phyloP scores from a whole-genome alignment of 1,140 invertebrate species.

The Lucilia cuprina region DNA sequence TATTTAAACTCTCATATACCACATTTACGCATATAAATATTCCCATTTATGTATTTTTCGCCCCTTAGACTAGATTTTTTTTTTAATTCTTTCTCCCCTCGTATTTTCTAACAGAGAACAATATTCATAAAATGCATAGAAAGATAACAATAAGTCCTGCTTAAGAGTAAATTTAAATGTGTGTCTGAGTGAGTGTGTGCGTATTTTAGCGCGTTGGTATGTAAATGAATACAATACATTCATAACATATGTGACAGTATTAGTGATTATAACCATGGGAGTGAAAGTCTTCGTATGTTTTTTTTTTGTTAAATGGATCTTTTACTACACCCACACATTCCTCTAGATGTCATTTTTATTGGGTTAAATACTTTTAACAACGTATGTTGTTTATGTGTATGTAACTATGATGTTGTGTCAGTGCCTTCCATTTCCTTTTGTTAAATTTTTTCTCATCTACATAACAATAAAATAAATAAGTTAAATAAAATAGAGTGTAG shows the following conservation, averaged over 20 bases:
- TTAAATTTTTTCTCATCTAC: constrained; percentile 53
- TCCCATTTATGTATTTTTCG: background rate
- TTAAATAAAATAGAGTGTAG: constrained; percentile 32
- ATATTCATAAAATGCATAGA: constrained; percentile 62
- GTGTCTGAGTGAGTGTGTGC: background rate
- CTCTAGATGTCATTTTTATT: background rate
- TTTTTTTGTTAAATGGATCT: background rate
- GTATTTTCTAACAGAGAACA: constrained; percentile 40
- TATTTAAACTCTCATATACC: too few relatives aligned
- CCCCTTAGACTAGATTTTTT: background rate
- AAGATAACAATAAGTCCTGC: constrained; percentile 62
- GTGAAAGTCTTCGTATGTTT: background rate
- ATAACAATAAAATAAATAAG: constrained; percentile 61
- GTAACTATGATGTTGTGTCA: background rate
- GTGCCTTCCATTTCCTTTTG: background rate
- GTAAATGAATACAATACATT: constrained; percentile 41
- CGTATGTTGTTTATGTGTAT: background rate
- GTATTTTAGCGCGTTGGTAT: constrained; percentile 35
- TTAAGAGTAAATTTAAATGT: constrained; percentile 50
- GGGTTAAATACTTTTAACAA: background rate
- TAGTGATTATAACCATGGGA: constrained; percentile 27
- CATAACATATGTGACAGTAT: background rate
- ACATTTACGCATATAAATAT: background rate
- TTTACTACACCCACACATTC: background rate
- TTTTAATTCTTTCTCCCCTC: background rate